These are phyloP conservation scores for Brachyhypopomus occidentalis DNA, from an alignment of 2,113 vertebrate genomes.

Conservation along the genomic window DNA sequence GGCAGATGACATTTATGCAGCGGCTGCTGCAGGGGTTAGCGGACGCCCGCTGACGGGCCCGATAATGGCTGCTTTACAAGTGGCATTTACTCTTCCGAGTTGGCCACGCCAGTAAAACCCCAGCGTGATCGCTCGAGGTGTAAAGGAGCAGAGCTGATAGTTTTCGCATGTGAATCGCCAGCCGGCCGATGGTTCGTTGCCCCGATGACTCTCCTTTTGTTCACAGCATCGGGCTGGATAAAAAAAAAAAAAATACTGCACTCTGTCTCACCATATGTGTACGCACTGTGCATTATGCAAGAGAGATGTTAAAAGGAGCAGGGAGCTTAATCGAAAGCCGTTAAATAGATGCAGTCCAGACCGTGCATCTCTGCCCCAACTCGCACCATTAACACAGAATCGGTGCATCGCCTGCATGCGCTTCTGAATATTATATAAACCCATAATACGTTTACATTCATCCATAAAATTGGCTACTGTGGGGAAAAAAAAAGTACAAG, in stretches of 20 bases:
- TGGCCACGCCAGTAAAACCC: slow-evolving; percentile 66
- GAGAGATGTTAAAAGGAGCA: slow-evolving; percentile 32
- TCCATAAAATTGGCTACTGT: background rate
- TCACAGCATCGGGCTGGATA: slow-evolving; percentile 32
- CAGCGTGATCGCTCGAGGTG: slow-evolving; percentile 57
- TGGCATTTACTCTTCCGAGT: slow-evolving; percentile 68
- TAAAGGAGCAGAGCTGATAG: slow-evolving; percentile 53
- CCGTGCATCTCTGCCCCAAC: slow-evolving; percentile 31
- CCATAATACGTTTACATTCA: background rate
- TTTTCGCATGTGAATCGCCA: slow-evolving; percentile 45
- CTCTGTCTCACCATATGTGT: slow-evolving; percentile 30
- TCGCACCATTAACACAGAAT: slow-evolving; percentile 12
- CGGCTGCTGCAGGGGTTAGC: slow-evolving; percentile 42
- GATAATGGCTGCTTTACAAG: slow-evolving; percentile 69
- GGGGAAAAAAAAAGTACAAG: background rate
- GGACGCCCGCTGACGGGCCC: slow-evolving; percentile 57
- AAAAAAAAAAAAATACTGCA: slow-evolving; percentile 17
- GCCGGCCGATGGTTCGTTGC: slow-evolving; percentile 48
- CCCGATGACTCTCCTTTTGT: slow-evolving; percentile 48
- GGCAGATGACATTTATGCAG: slow-evolving; percentile 69
- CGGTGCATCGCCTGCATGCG: background rate
- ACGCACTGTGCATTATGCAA: slow-evolving; percentile 28
- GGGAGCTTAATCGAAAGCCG: slow-evolving; percentile 24
- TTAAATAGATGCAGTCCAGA: slow-evolving; percentile 34
- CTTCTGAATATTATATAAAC: background rate